Conservation (phyloP, 2,797 vertebrate species). For the Enteromius argenteus region DNA sequence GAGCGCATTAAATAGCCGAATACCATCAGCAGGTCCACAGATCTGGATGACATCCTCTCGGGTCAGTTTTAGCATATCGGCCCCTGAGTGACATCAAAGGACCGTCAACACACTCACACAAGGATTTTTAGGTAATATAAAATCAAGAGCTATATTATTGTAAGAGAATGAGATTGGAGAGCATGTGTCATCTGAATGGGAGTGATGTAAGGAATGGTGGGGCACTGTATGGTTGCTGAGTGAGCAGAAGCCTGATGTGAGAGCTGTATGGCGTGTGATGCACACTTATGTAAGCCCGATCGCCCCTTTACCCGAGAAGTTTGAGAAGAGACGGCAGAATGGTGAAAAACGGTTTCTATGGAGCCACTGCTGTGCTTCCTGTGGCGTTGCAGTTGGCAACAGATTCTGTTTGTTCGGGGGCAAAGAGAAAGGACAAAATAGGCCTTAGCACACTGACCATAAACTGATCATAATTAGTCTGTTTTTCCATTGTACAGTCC, state of each 20-base stretch:
- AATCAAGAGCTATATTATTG: neutral
- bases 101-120: neutral
- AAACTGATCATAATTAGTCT: constrained; percentile 41
- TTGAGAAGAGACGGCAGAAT: constrained; percentile 91
- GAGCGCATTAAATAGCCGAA: constrained; percentile 94
- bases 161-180: constrained; percentile 1
- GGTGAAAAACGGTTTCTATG: constrained; percentile 94
- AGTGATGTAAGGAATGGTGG: constrained; percentile 9
- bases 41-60: constrained; percentile 98
- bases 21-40: constrained; percentile 95
- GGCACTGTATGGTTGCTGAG: constrained; percentile 35
- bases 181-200: constrained; percentile 9
- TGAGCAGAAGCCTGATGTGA: constrained; percentile 38
- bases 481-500: constrained; percentile 16
- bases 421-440: constrained; percentile 48
- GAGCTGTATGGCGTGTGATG: constrained; percentile 43
- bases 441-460: constrained; percentile 34
- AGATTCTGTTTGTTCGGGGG: constrained; percentile 88
- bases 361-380: constrained; percentile 97
- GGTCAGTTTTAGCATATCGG: constrained; percentile 93
- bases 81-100: constrained; percentile 74
- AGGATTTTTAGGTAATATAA: neutral
- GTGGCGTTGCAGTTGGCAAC: constrained; percentile 90
- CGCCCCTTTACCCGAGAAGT: constrained; percentile 89
- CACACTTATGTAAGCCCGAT: constrained; percentile 24